Evolutionary conservation across 2,797 vertebrate species (phyloP).

Genomic region (Chelon auratus): DNA sequence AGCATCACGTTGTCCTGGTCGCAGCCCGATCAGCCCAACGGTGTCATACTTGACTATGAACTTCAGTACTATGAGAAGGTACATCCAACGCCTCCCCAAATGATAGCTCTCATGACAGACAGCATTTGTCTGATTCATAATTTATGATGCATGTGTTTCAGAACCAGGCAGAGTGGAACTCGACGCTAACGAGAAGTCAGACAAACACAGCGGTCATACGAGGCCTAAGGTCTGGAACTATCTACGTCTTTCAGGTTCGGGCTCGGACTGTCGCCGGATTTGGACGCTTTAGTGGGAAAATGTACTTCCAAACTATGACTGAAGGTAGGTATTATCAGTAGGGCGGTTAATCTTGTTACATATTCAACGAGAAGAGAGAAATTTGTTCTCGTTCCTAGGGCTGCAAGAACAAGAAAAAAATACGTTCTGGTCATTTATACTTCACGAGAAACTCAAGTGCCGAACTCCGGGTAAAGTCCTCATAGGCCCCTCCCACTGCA

Average conservation of each 20-base stretch:
- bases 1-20: slow-evolving; percentile 98
- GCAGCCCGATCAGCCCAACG: slow-evolving; percentile 95
- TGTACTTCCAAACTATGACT: slow-evolving; percentile 99
- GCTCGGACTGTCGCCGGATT: slow-evolving; percentile 96
- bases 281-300: slow-evolving; percentile 96
- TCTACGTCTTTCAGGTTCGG: slow-evolving; percentile 97
- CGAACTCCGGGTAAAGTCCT: too few species aligned
- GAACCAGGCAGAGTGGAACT: slow-evolving; percentile 92
- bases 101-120: neutral
- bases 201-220: slow-evolving; percentile 92
- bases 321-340: slow-evolving; percentile 84
- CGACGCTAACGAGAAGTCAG: slow-evolving; percentile 91
- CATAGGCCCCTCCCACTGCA: too few species aligned
- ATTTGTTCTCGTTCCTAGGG: too few species aligned
- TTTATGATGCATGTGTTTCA: slow-evolving; percentile 64
- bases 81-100: slow-evolving; percentile 22
- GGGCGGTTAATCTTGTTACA: too few species aligned
- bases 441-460: too few species aligned
- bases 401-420: too few species aligned
- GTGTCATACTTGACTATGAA: slow-evolving; percentile 96
- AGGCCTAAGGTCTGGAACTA: slow-evolving; percentile 90
- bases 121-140: neutral
- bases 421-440: too few species aligned
- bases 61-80: slow-evolving; percentile 97
- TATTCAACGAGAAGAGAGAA: too few species aligned